Percentiles rank a stretch among this genome's conserved stretches.
Conservation (phyloP, 2,113 vertebrate genomes). For the Garra rufa region DNA sequence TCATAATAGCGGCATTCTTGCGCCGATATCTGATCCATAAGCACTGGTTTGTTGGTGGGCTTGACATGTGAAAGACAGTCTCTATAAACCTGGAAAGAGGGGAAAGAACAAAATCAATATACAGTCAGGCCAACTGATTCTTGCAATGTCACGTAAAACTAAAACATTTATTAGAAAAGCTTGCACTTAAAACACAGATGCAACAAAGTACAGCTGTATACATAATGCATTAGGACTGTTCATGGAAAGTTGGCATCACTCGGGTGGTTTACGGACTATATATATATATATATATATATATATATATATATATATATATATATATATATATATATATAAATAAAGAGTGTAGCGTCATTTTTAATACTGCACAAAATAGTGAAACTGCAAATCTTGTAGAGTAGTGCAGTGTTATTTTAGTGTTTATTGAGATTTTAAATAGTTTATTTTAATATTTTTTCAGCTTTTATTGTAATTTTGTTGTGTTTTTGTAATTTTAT, state of each 20-base stretch:
- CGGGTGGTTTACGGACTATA: constrained; percentile 5
- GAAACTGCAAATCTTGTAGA: background rate
- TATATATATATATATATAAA: too few species aligned
- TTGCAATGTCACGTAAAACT: background rate
- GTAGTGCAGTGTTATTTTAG: background rate
- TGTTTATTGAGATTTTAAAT: background rate
- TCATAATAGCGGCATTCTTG: constrained; percentile 36
- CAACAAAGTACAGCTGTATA: background rate
- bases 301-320: too few species aligned
- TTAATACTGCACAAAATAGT: background rate
- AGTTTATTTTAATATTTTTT: background rate
- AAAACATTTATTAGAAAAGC: background rate
- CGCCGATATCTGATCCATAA: constrained; percentile 1
- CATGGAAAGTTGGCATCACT: constrained; percentile 41
- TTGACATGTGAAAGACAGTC: constrained; percentile 1
- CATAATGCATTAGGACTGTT: background rate
- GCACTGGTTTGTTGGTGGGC: constrained; percentile 3
- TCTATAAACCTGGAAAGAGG: background rate
- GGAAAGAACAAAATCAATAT: constrained; percentile 25
- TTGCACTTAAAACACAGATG: background rate
- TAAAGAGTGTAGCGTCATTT: background rate
- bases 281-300: too few species aligned
- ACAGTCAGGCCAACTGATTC: constrained; percentile 15
- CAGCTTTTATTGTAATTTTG: too few species aligned
- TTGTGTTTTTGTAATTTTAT: too few species aligned